Evolutionary conservation across 2,113 vertebrate species (phyloP).

Genomic region (Leucosticte australis): DNA sequence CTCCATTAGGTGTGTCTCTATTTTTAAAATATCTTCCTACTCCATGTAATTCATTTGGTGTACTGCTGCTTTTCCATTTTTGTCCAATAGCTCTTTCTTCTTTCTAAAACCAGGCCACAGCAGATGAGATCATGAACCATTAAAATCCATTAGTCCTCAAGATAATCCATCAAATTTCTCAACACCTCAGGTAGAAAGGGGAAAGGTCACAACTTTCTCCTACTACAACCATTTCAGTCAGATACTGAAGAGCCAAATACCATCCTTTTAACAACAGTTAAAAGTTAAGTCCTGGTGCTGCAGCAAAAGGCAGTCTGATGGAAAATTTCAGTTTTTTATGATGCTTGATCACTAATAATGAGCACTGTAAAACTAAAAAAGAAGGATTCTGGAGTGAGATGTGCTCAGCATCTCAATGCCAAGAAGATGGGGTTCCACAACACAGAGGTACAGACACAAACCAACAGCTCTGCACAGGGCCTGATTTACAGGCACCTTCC

Average conservation of each 20-base stretch:
- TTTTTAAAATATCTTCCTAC: constrained; percentile 4
- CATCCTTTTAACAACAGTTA: not conserved
- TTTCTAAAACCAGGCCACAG: not conserved
- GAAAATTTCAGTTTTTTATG: not conserved
- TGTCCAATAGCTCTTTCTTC: not conserved
- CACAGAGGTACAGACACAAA: not conserved
- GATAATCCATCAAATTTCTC: not conserved
- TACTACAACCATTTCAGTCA: not conserved
- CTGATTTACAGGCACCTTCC: not conserved
- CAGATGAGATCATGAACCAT: constrained; percentile 9
- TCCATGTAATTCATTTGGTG: not conserved
- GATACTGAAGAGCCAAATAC: not conserved
- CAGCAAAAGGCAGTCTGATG: not conserved
- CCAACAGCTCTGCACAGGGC: not conserved
- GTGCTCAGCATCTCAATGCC: accelerated
- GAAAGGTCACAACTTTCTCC: not conserved
- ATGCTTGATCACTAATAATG: not conserved
- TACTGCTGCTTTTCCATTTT: constrained; percentile 31
- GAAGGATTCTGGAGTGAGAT: not conserved
- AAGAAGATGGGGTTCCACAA: not conserved
- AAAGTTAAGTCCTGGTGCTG: not conserved
- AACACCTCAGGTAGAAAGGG: not conserved
- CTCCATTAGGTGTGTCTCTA: not conserved
- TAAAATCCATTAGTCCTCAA: not conserved
- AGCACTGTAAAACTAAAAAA: not conserved